These are phyloP conservation scores for Lagocephalus sceleratus DNA, from an alignment of 2,797 vertebrate species.

Conservation along the genomic window DNA sequence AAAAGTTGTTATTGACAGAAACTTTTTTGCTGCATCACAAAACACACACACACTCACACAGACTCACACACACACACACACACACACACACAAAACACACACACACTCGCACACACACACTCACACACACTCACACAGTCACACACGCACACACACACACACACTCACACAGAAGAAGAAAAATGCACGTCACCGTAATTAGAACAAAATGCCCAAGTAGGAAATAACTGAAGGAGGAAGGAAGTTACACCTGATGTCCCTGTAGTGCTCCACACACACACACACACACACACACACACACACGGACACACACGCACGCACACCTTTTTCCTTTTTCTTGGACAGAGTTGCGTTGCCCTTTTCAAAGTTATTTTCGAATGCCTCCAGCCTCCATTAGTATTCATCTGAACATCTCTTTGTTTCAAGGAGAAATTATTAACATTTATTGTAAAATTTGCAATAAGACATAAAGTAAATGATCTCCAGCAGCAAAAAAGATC, in stretches of 20 bases:
- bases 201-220: conserved; percentile 43
- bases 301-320: conserved; percentile 4
- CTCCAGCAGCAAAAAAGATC: conserved; percentile 49
- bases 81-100: too few species aligned
- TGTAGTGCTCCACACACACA: conserved; percentile 19
- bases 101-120: too few species aligned
- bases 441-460: conserved; percentile 62
- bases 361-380: conserved; percentile 66
- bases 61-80: too few species aligned
- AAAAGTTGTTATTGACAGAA: too few species aligned
- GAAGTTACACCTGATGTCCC: conserved; percentile 28
- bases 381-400: conserved; percentile 67
- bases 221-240: conserved; percentile 32
- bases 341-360: conserved; percentile 63
- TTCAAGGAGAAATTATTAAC: conserved; percentile 71
- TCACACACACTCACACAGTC: background rate
- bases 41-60: too few species aligned
- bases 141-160: conserved; percentile 2
- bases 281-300: conserved; percentile 9
- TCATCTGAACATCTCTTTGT: conserved; percentile 60
- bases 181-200: conserved; percentile 44
- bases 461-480: conserved; percentile 53
- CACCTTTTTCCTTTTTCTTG: conserved; percentile 44
- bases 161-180: conserved; percentile 20
- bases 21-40: too few species aligned